These are phyloP conservation scores for Equus quagga DNA, from an alignment of 2,113 vertebrate species.

Conservation along the genomic window DNA sequence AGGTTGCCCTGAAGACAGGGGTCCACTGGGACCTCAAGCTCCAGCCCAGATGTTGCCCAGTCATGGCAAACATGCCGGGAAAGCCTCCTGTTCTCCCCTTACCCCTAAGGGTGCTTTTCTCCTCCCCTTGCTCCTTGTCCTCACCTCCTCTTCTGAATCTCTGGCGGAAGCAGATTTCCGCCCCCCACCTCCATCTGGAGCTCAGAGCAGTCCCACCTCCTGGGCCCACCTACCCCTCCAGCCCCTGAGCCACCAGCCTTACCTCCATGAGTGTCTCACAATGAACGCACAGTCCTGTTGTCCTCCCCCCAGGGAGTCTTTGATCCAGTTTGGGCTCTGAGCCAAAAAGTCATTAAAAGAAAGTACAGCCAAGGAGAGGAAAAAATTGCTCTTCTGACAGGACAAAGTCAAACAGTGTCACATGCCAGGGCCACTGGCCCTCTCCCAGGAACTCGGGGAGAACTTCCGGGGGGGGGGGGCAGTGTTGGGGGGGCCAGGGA, in stretches of 20 bases:
- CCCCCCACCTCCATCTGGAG: background rate
- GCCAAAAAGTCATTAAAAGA: slow-evolving; percentile 85
- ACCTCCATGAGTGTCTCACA: background rate
- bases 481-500: background rate
- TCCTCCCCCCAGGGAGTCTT: slow-evolving; percentile 60
- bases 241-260: background rate
- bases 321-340: slow-evolving; percentile 74
- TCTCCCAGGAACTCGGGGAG: background rate
- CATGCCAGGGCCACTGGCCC: slow-evolving; percentile 73
- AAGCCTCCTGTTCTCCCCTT: background rate
- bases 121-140: fast-evolving
- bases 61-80: background rate
- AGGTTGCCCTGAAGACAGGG: background rate
- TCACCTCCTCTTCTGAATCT: background rate
- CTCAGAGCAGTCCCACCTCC: background rate
- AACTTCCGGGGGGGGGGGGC: slow-evolving; percentile 14
- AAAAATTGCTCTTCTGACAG: slow-evolving; percentile 73
- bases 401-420: slow-evolving; percentile 78
- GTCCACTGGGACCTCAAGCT: background rate
- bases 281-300: background rate
- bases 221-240: fast-evolving
- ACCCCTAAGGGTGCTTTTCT: background rate
- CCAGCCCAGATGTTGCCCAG: too few species aligned
- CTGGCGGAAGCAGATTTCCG: fast-evolving
- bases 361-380: slow-evolving; percentile 78